Base-by-base conservation (phyloP, 2,888 invertebrate species). In the Eucriotettix oculatus region DNA sequence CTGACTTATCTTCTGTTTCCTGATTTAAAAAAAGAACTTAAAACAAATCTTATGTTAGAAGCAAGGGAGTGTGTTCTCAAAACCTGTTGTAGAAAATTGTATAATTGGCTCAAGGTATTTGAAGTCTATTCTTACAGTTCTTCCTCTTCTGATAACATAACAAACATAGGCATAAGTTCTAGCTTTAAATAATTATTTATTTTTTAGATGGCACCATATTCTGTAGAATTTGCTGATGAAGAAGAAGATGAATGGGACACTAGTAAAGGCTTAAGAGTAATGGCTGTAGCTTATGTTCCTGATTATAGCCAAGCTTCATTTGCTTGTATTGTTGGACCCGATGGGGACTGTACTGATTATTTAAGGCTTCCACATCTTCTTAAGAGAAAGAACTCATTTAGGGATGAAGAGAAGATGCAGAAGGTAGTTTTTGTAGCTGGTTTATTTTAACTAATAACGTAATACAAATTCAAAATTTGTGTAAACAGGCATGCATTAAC, bases 201-300 rank as follows among this genome's bases (percentile, higher is more conserved):
- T 58, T 42, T n/a, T 42, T 59, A 79, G 71, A 79, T 85, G n/a
- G 87, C 90, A 0, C 95, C 96, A 0, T 95, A 90, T 69, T 81
- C 77, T 64, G 80, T 83, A 0, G 80, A 83, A 64, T 82, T 81
- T 61, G 78, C 81, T 0, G 91, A 92, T 60, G 92, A 92, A 63
- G 91, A 93, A 59, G 91, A 92, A 60, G 93, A 95, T 60, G 94
- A 94, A 63, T 92, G 91, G 90, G 91, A 91, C 65, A 84, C 87
- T 0, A 79, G 81, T 14, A 86, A 86, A 60, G 96, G 95, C 42
- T 78, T 90, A 9, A 77, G 93, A 52, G 88, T 94, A 0, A 81
- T 98, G 79, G 90, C 91, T 1, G 73, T 99, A 17, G 89, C 93
- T 10, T 98, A 86, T 71, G 86, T 89, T 43, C 88, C 90, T 0